Evolutionary conservation across 2,797 vertebrate species (phyloP), one percentile per base, ranked within the genome.

Genomic region (Apogon talboti): DNA sequence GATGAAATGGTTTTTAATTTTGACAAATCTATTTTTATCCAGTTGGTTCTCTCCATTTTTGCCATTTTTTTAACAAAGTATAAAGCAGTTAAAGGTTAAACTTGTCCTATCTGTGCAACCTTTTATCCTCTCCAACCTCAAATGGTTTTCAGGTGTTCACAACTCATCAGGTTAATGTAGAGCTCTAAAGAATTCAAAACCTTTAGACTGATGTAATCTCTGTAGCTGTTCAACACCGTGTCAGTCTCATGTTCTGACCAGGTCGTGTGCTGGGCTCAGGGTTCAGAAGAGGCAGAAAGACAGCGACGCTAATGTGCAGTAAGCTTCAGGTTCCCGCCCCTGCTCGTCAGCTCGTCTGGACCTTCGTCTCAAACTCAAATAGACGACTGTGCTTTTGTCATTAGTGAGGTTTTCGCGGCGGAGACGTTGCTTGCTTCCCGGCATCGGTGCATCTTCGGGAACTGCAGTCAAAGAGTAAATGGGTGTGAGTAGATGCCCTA

Each of bases 171-270:
- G 80, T 92, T 81, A 75, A 86, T 79, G 74, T 37, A 33, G 48
- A 75, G 66, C 68, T 67, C 72, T 80, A 74, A 78, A 85, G 42
- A 72, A 62, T 58, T 84, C 81, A 86, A 63, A 77, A 85, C 81
- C 89, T 92, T 91, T 82, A 84, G 89, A 92, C 91, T 89, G 82
- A 92, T 83, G 89, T 90, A 76, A 91, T 82, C 83, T 87, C 75
- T 82, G 80, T 91, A 85, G 87, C 88, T 93, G 92, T 92, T 92
- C 74, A 88, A 90, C 77, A 74, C 80, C 79, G 82, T 74, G 84
- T 86, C 81, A 7, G 15, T 52, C 21, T 66, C 33, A 12, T 45
- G 33, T 55, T 63, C n/a, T 28, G 19, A 37, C 49, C 0, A 35
- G 33, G 33, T 35, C n/a, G 28, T 6, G 15, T 10, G 50, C 37